A percentile compares a stretch with the other conserved stretches of the same genome.
These are phyloP conservation scores for Ditylenchus dipsaci DNA, from an alignment of 1,140 invertebrate genomes.

Conservation along the genomic window DNA sequence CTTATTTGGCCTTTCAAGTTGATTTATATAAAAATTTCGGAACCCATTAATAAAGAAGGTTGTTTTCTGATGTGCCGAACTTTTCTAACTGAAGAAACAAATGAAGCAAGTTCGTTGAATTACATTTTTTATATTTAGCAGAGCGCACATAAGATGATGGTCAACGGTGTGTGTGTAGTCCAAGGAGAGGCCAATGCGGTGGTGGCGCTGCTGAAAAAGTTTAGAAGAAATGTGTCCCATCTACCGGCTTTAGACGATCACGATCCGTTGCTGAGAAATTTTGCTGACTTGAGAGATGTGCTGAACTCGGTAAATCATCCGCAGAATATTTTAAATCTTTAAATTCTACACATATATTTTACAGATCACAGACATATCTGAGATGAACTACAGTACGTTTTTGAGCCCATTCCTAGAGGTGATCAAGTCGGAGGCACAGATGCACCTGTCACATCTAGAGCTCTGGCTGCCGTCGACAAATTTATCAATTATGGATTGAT, in stretches of 20 bases:
- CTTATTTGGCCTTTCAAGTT: too few relatives aligned
- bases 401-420: conserved; percentile 47
- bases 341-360: conserved; percentile 4
- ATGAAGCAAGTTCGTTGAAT: too few relatives aligned
- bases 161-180: conserved; percentile 30
- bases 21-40: too few relatives aligned
- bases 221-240: conserved; percentile 22
- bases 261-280: conserved; percentile 39
- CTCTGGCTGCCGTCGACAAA: conserved; percentile 40
- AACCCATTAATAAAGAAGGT: too few relatives aligned
- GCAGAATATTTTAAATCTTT: conserved; percentile 24
- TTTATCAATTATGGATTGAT: conserved; percentile 41
- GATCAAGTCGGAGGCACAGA: conserved; percentile 43
- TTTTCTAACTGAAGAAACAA: too few relatives aligned
- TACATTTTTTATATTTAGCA: too few relatives aligned
- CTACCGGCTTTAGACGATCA: conserved; percentile 34
- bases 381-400: conserved; percentile 37
- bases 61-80: too few relatives aligned
- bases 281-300: conserved; percentile 47
- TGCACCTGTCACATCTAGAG: conserved; percentile 40
- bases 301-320: conserved; percentile 45
- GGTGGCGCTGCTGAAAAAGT: conserved; percentile 33
- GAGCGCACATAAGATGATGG: conserved; percentile 1
- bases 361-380: conserved; percentile 40
- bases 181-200: conserved; percentile 39